Percentiles rank a stretch among this genome's conserved stretches.
phyloP scores from a whole-genome alignment of 2,888 invertebrate species.

The Nomada ferruginata region DNA sequence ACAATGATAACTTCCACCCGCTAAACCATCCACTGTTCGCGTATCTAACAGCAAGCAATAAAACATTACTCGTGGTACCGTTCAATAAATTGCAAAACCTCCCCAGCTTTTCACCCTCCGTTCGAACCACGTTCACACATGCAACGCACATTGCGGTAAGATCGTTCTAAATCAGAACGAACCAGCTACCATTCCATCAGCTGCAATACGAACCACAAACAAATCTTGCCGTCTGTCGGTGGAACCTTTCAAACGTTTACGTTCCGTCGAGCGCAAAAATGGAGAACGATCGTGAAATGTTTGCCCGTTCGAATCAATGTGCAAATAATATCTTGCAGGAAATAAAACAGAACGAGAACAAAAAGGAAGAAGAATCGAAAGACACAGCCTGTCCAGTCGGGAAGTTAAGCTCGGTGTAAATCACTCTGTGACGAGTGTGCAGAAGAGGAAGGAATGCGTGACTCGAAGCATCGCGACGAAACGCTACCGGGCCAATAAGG shows the following conservation, averaged over 20 bases:
- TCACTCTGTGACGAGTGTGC: constrained; percentile 37
- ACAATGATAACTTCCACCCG: no score
- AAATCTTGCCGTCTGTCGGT: constrained; percentile 47
- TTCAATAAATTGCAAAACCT: background rate
- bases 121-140: background rate
- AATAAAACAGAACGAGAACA: background rate
- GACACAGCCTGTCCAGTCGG: constrained; percentile 3
- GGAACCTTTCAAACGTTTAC: constrained; percentile 41
- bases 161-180: background rate
- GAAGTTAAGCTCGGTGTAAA: constrained; percentile 41
- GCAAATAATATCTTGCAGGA: background rate
- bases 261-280: background rate
- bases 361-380: background rate
- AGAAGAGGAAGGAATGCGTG: constrained; percentile 32
- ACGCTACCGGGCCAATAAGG: constrained; percentile 41
- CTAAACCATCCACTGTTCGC: no score
- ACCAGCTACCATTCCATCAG: background rate
- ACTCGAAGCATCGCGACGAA: constrained; percentile 20
- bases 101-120: background rate
- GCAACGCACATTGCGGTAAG: background rate
- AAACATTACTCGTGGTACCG: no score
- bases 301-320: background rate
- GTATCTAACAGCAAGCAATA: no score
- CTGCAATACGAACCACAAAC: constrained; percentile 56
- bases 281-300: background rate